phyloP scores from a whole-genome alignment of 2,113 vertebrate species.

The Syrmaticus mikado region DNA sequence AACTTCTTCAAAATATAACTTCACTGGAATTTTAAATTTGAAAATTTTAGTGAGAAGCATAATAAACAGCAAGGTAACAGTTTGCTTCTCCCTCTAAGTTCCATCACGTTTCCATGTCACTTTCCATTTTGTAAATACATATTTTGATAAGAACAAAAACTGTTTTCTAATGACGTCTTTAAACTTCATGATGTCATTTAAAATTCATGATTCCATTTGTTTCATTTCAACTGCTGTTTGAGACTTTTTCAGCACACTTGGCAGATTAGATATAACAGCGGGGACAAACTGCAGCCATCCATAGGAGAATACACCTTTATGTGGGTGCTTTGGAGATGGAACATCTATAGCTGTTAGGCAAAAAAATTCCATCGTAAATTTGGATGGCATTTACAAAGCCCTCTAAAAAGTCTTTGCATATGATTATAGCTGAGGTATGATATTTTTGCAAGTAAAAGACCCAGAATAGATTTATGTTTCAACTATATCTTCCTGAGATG shows the following conservation, averaged over 20 bases:
- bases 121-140: slow-evolving; percentile 9
- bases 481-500: slow-evolving; percentile 63
- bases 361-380: slow-evolving; percentile 74
- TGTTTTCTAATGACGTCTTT: slow-evolving; percentile 19
- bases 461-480: slow-evolving; percentile 72
- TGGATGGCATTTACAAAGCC: slow-evolving; percentile 74
- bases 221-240: slow-evolving; percentile 45
- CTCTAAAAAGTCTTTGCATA: slow-evolving; percentile 74
- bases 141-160: not conserved
- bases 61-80: not conserved
- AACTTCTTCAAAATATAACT: not conserved
- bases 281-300: slow-evolving; percentile 67
- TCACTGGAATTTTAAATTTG: not conserved
- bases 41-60: slow-evolving; percentile 17
- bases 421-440: slow-evolving; percentile 70
- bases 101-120: not conserved
- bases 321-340: slow-evolving; percentile 69
- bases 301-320: slow-evolving; percentile 70
- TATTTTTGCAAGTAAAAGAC: slow-evolving; percentile 74
- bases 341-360: slow-evolving; percentile 68
- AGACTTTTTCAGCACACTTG: slow-evolving; percentile 58
- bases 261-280: slow-evolving; percentile 53
- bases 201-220: slow-evolving; percentile 64
- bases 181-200: slow-evolving; percentile 6
- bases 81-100: not conserved